A percentile compares a stretch with the other conserved stretches of the same genome.
Conservation (phyloP, 2,113 vertebrate species). For the Euleptes europaea region DNA sequence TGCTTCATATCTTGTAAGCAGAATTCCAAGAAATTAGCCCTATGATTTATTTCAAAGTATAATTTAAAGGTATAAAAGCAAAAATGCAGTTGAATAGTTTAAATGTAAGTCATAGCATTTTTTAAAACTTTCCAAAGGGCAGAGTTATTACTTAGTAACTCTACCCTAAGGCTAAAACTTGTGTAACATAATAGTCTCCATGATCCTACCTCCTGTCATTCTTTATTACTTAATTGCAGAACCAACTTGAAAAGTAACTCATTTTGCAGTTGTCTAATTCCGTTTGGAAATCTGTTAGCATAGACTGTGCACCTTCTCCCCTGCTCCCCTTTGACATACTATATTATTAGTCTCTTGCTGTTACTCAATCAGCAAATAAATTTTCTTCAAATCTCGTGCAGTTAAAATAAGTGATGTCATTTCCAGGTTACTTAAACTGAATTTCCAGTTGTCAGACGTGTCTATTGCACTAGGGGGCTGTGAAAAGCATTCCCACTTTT, state of each 20-base stretch:
- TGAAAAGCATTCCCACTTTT: not conserved
- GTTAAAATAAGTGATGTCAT: not conserved
- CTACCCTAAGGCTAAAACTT: not conserved
- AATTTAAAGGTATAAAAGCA: slow-evolving; percentile 8
- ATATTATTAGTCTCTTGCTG: not conserved
- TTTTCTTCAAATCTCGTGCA: not conserved
- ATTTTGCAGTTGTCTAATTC: slow-evolving; percentile 28
- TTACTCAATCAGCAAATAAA: not conserved
- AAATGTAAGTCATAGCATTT: slow-evolving; percentile 32
- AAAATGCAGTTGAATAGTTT: slow-evolving; percentile 9
- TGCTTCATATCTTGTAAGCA: not conserved
- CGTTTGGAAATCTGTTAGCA: slow-evolving; percentile 13
- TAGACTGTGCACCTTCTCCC: not conserved
- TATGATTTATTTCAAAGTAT: slow-evolving; percentile 23
- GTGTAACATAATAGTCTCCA: slow-evolving; percentile 2
- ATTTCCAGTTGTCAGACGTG: slow-evolving; percentile 3
- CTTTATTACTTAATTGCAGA: slow-evolving; percentile 21
- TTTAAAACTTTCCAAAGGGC: slow-evolving; percentile 25
- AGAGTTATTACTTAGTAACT: slow-evolving; percentile 24
- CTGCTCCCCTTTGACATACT: not conserved
- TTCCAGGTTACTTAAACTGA: not conserved
- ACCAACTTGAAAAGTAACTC: slow-evolving; percentile 12
- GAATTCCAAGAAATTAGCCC: slow-evolving; percentile 15
- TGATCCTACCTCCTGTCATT: slow-evolving; percentile 33
- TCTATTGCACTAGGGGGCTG: not conserved